A percentile compares a stretch with the other conserved stretches of the same genome.
phyloP scores from a whole-genome alignment of 2,113 vertebrate genomes.

The Bothrops jararaca region DNA sequence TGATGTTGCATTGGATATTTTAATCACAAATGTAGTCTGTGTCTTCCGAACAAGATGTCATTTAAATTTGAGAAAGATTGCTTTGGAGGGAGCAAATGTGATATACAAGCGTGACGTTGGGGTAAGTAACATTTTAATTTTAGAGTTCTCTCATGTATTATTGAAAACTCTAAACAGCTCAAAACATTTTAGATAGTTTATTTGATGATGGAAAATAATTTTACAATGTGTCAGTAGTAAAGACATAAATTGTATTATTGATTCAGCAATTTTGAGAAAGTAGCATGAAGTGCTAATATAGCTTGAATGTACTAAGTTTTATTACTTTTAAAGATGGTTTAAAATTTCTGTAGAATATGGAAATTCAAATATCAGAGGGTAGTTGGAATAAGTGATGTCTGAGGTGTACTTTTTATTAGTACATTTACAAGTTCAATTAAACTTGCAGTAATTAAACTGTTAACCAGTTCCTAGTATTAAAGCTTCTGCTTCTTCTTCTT shows the following conservation, averaged over 20 bases:
- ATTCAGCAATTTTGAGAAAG: not conserved
- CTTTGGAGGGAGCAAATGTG: conserved; percentile 93
- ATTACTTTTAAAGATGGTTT: no score
- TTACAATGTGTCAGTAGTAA: not conserved
- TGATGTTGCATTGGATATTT: conserved; percentile 95
- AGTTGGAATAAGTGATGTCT: no score
- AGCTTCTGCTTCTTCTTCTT: not conserved
- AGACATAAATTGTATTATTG: not conserved
- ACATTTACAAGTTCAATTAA: no score
- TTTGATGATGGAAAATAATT: not conserved
- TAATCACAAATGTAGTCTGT: conserved; percentile 97
- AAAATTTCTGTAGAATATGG: no score
- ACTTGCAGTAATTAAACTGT: no score
- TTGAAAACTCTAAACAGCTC: not conserved
- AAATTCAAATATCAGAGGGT: no score
- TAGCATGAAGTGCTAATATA: not conserved
- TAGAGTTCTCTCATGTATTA: no score
- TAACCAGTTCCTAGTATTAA: not conserved
- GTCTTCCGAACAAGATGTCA: conserved; percentile 98
- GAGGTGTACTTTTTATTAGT: no score
- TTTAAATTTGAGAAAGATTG: conserved; percentile 96
- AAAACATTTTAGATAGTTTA: not conserved
- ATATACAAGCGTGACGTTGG: conserved; percentile 98
- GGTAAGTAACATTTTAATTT: conserved; percentile 71
- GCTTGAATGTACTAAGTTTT: not conserved